Base-by-base conservation (phyloP, 2,113 vertebrate genomes). In the Anguilla japonica region DNA sequence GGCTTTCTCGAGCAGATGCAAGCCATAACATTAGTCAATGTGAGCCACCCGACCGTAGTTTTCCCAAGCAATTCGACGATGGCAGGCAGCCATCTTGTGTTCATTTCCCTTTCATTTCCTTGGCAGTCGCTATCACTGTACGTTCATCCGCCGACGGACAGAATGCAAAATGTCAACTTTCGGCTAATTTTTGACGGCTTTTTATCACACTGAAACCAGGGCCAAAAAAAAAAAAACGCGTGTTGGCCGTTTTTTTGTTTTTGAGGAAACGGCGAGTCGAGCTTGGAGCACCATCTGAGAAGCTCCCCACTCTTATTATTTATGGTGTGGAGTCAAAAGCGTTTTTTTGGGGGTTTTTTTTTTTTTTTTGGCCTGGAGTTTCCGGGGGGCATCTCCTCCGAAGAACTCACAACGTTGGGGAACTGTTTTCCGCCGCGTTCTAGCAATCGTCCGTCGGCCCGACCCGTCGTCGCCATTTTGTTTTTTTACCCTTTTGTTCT, bases 341-440 rank as follows among this genome's bases (percentile, higher is more conserved):
- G 34, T 34, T 34, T 34, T 34, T n/a, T n/a, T n/a, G n/a, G n/a
- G n/a, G n/a, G n/a, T n/a, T n/a, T n/a, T n/a, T n/a, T n/a, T n/a
- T n/a, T n/a, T n/a, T 29, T 41, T 84, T 87, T 88, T 81, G 86
- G 79, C 85, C 85, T 81, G 75, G 85, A 41, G 83, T 87, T 85
- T 46, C 79, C 53, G 34, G 84, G 60, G 83, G 29, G 60, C 50
- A 90, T 89, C 87, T 67, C 87, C 83, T 87, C 46, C 39, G 81
- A 83, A 85, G 82, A 83, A 67, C 84, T 39, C 40, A 67, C 86
- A 34, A 85, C 85, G 87, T 83, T 41, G 85, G 79, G 75, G 41
- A 84, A 84, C 34, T 22, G 82, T 78, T 86, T 43, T 14, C 79
- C 18, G 18, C 26, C 26, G n/a, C 50, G 4, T 67, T 26, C 20